phyloP scores from a whole-genome alignment of 2,888 invertebrate genomes.

The Bombyx huttoni region DNA sequence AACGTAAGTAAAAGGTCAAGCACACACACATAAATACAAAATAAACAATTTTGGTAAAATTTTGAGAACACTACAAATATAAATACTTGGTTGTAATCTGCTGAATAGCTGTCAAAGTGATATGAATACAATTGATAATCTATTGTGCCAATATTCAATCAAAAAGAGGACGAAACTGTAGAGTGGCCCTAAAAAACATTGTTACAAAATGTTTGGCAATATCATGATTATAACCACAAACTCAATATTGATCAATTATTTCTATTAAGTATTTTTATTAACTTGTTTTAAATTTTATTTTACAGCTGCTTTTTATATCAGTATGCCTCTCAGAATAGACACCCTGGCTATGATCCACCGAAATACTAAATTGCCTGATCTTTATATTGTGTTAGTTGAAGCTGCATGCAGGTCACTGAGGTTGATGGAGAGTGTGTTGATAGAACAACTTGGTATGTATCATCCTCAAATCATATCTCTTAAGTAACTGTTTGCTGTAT shows the following conservation, averaged over 20 bases:
- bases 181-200: too few species aligned
- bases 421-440: conserved; percentile 75
- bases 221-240: background rate
- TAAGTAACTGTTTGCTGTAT: too few species aligned
- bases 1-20: conserved; percentile 61
- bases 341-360: conserved; percentile 80
- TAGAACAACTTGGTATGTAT: conserved; percentile 67
- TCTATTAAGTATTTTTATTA: background rate
- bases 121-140: too few species aligned
- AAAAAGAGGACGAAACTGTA: too few species aligned
- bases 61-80: too few species aligned
- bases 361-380: conserved; percentile 73
- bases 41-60: too few species aligned
- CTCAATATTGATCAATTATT: background rate
- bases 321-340: conserved; percentile 78
- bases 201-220: too few species aligned
- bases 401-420: conserved; percentile 80
- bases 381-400: conserved; percentile 83
- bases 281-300: conserved; percentile 8
- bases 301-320: conserved; percentile 63
- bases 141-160: too few species aligned
- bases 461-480: background rate
- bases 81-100: too few species aligned
- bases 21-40: too few species aligned
- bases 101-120: too few species aligned